Base-by-base conservation (phyloP, 2,888 invertebrate species). In the Aphrophora alni region DNA sequence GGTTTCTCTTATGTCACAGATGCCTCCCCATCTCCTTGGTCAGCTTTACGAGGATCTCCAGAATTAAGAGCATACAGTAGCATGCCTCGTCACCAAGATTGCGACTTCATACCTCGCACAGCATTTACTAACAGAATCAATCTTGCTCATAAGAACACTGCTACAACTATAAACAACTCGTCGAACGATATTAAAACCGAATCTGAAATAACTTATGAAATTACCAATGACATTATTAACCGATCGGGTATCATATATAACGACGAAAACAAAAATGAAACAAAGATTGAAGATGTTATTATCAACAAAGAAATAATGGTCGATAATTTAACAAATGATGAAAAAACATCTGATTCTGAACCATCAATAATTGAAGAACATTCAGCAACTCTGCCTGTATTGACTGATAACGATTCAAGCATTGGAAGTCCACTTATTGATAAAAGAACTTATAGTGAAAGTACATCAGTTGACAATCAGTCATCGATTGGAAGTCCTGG, bases 21-120 rank as follows among this genome's bases (percentile, higher is more conserved):
- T 80, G 80, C 81, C 74, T 83, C 83, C 24, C 84, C 84, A 69
- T 85, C 83, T 21, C 84, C 83, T 85, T 90, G 91, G 91, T 89
- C 89, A 38, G 88, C 89, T 7, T 86, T 89, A 14, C 88, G 91
- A 82, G 89, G 89, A 82, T 90, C 91, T 0, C 89, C 91, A 38
- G 90, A 92, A 87, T 87, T 91, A 86, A 88, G 91, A 83, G 88
- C 92, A 80, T 90, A 92, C 87, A 90, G 91, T 84, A 93, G 92
- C 85, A 87, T 93, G 38, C 92, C 92, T 24, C 88, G 91, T 75
- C 90, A 90, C 38, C 91, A 89, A 84, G 89, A 90, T 84, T 89
- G 89, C 82, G 87, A 86, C 83, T 82, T 82, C 72, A 75, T 82
- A 14, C 74, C 82, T 38, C 76, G 76, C 10, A 80, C 78, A n/a